Base-by-base conservation (phyloP, 2,797 vertebrate species). In the Xenopus petersii region DNA sequence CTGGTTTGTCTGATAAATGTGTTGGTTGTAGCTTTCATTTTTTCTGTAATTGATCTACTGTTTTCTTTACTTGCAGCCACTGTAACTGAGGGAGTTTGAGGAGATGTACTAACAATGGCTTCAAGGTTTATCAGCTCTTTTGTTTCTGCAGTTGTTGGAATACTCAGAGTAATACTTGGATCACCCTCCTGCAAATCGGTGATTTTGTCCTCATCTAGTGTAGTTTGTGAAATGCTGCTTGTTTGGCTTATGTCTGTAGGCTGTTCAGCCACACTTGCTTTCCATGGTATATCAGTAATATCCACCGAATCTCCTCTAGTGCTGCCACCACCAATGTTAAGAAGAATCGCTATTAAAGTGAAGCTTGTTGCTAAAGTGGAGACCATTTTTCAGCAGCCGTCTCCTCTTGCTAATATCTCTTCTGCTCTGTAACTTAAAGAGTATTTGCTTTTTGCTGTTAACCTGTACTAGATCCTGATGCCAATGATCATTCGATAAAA, bases 271-370 rank as follows among this genome's bases (percentile, higher is more conserved):
- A 48, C 24, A 4, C 11, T 12, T 15, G 12, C 17, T 24, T 11
- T 54, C 85, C 82, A 75, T 16, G 73, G 26, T 6, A 36, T 33
- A 5, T 1, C 64, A 1, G 51, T 67, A 36, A 51, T 4, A 33
- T 70, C 61, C 2, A 54, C 11, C 16, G 54, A 10, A 21, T 63
- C 79, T 55, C 80, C 79, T 9, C 79, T 86, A 11, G 7, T 7
- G 47, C 55, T 83, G 16, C 58, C 71, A 8, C 33, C 69, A 77
- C 82, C 77, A 7, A 90, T 75, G 56, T 77, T 60, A 1, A 81
- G 62, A 1, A 90, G 63, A 10, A 90, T n/a, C 12, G 88, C 6
- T 12, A 87, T 64, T 10, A 88, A 73, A 26, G 77, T 65, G 0
- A 75, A 55, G 21, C 61, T 85, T 88, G 91, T 91, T 67, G 67